Conservation (phyloP, 2,888 invertebrate genomes). For the Neelides folsomi region DNA sequence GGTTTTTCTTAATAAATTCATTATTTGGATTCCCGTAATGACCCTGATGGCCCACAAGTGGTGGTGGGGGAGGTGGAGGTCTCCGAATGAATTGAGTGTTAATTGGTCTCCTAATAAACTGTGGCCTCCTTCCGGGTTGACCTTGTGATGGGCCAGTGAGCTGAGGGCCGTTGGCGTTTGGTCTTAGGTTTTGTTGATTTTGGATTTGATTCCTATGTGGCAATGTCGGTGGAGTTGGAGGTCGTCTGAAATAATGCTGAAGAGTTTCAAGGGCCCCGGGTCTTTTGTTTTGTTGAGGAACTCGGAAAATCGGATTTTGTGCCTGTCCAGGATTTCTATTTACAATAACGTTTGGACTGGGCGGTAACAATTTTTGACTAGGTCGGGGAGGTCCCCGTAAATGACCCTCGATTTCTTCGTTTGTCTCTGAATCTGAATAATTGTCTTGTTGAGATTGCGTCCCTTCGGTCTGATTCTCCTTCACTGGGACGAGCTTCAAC, state of each 20-base stretch:
- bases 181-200: conserved; percentile 3
- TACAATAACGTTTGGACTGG: background rate
- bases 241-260: conserved; percentile 4
- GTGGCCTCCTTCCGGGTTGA: background rate
- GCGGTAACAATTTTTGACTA: background rate
- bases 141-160: conserved; percentile 1
- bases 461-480: no score
- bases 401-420: background rate
- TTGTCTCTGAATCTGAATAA: background rate
- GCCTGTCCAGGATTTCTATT: conserved; percentile 5
- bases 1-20: conserved; percentile 14
- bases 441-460: no score
- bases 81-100: conserved; percentile 2
- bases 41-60: background rate
- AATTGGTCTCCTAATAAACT: background rate
- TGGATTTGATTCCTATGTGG: background rate
- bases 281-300: conserved; percentile 1
- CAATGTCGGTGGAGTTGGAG: background rate
- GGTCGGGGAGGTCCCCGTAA: no score
- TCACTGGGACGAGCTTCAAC: no score
- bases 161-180: background rate
- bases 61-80: conserved; percentile 5
- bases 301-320: conserved; percentile 2
- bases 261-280: conserved; percentile 2
- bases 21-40: conserved; percentile 10